Base-by-base conservation (phyloP, 2,113 vertebrate genomes). In the Perca flavescens region DNA sequence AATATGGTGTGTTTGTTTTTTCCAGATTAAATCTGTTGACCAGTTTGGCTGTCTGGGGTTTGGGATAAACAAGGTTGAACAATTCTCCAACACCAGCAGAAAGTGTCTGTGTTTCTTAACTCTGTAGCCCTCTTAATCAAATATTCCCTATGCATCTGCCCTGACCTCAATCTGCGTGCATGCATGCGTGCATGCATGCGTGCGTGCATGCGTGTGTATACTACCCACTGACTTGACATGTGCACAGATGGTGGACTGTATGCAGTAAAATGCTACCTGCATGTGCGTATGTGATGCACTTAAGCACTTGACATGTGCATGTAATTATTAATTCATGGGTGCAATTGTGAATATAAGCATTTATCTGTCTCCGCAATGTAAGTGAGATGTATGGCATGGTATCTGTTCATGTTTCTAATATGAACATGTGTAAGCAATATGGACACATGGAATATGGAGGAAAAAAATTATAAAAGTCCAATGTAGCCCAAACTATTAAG, bases 61-160 rank as follows among this genome's bases (percentile, higher is more conserved):
- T 53, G 19, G 62, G 54, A 80, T 79, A 85, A 86, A 90, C 64
- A 84, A 77, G 62, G 21, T 28, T 82, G 63, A 65, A 31, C 31
- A 64, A 63, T 40, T 77, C 75, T 65, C 53, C 64, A 36, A 46
- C 70, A 68, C 36, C 52, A 58, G 60, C 16, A 5, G 10, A 53
- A 60, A 77, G 77, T 76, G 58, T 88, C 58, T 78, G 52, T 76
- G 50, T 87, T 74, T 80, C 78, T 82, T 80, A 82, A 84, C 83
- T 70, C 73, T 77, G 73, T 70, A 69, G 13, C 56, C 52, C 52
- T 58, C 43, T 31, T 79, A 80, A 86, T 87, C 68, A 81, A 88
- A 84, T 85, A 85, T 88, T 81, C 81, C 64, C 62, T 25, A 31
- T 81, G 67, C 61, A 70, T 83, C 52, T 86, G 54, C 61, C 77